These are phyloP conservation scores for Patella vulgata DNA, from an alignment of 1,140 invertebrate genomes.

Conservation along the genomic window DNA sequence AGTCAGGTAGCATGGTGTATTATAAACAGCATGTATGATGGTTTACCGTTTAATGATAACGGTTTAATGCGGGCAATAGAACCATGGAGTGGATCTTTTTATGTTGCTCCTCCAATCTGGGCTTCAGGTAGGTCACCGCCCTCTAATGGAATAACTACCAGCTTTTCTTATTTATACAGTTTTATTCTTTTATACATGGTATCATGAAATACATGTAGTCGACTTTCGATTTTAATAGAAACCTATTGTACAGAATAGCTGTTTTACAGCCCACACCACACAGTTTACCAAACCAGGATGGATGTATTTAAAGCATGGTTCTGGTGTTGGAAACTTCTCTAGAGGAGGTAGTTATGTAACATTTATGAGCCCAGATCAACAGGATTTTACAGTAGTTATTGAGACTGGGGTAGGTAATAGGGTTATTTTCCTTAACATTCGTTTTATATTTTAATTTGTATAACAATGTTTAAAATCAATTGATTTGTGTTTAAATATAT, in stretches of 20 bases:
- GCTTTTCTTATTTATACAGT: too few species aligned
- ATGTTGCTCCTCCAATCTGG: slow-evolving; percentile 56
- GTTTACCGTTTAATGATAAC: slow-evolving; percentile 48
- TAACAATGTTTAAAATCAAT: too few species aligned
- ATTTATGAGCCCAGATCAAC: slow-evolving; percentile 44
- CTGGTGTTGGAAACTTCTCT: slow-evolving; percentile 47
- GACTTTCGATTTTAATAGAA: too few species aligned
- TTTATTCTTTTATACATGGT: too few species aligned
- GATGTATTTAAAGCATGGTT: slow-evolving; percentile 53
- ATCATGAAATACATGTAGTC: too few species aligned
- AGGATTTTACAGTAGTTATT: slow-evolving; percentile 57
- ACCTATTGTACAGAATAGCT: too few species aligned
- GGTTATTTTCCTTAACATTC: too few species aligned
- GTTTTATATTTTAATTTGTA: too few species aligned
- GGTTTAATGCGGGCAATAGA: slow-evolving; percentile 61
- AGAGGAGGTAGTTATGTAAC: slow-evolving; percentile 59
- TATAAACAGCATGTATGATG: slow-evolving; percentile 56
- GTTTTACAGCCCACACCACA: slow-evolving; percentile 58
- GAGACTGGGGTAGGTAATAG: slow-evolving; percentile 56
- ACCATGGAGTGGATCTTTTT: slow-evolving; percentile 62
- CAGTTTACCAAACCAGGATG: slow-evolving; percentile 59
- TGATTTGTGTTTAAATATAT: slow-evolving; percentile 14
- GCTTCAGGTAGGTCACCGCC: slow-evolving; percentile 40
- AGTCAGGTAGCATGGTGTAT: slow-evolving; percentile 64
- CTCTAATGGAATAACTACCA: too few species aligned